Percentiles rank a stretch among this genome's conserved stretches.
Conservation (phyloP, 2,113 vertebrate species). For the Isurus oxyrinchus region DNA sequence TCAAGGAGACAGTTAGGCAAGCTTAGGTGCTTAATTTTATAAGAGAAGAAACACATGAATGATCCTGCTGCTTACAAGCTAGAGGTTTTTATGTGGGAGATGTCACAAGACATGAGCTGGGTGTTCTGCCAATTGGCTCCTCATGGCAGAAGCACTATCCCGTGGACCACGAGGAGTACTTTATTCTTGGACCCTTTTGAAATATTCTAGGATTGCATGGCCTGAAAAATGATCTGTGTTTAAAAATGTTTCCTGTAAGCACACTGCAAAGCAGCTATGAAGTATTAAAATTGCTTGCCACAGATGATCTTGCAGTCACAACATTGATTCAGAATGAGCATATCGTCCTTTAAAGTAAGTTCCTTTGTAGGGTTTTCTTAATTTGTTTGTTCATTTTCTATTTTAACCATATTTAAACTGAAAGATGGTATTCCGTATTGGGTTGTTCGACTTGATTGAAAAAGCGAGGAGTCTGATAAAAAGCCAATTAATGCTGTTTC, state of each 20-base stretch:
- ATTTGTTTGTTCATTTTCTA: no score
- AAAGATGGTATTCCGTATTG: not conserved
- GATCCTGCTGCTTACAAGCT: not conserved
- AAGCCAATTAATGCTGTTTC: not conserved
- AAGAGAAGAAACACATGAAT: not conserved
- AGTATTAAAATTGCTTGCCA: not conserved
- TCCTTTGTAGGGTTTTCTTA: not conserved
- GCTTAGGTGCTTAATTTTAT: not conserved
- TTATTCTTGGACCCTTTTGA: not conserved
- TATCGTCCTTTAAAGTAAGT: not conserved
- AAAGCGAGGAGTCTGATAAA: not conserved
- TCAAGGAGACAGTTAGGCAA: not conserved
- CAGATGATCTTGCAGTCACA: not conserved
- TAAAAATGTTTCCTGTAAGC: not conserved
- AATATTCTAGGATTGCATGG: not conserved
- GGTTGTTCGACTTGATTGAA: not conserved
- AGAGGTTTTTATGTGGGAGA: not conserved
- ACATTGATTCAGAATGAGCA: slow-evolving; percentile 19
- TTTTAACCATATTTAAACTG: not conserved
- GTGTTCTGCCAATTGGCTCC: not conserved
- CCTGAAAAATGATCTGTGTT: not conserved
- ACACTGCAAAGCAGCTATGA: not conserved
- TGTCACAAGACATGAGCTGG: not conserved
- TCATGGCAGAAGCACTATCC: not conserved
- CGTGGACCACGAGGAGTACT: not conserved